These are phyloP conservation scores for Leiothrix lutea DNA, from an alignment of 2,113 vertebrate species.

Conservation along the genomic window DNA sequence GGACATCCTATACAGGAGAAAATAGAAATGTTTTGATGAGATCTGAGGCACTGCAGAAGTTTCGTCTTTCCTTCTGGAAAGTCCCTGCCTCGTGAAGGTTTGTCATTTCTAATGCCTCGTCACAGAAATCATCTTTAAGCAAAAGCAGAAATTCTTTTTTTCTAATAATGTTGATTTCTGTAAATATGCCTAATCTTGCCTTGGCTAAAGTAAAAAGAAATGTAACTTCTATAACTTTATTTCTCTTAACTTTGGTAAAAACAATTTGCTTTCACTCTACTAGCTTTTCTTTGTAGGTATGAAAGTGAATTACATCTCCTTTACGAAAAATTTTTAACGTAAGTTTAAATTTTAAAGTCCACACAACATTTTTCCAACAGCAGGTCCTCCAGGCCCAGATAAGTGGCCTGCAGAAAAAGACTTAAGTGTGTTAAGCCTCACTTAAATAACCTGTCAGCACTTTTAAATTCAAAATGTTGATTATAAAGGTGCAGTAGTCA, in stretches of 20 bases:
- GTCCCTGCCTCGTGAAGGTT: background rate
- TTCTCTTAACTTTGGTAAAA: background rate
- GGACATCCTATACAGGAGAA: background rate
- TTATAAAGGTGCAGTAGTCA: background rate
- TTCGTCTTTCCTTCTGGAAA: background rate
- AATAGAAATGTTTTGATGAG: background rate
- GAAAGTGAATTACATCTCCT: background rate
- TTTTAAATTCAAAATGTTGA: background rate
- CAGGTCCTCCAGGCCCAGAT: background rate
- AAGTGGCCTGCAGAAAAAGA: background rate
- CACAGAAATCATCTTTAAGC: background rate
- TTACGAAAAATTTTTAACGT: background rate
- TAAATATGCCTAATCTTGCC: background rate
- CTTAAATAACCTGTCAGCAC: background rate
- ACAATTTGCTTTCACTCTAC: background rate
- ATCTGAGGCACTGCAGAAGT: background rate
- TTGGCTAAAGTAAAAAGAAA: background rate
- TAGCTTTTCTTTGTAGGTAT: background rate
- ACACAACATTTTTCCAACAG: background rate
- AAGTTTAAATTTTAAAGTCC: background rate
- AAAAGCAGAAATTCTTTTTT: background rate
- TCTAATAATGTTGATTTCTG: background rate
- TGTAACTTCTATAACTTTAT: background rate
- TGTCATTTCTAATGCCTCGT: background rate
- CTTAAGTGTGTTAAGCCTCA: background rate